These are phyloP conservation scores for Boleophthalmus pectinirostris DNA, from an alignment of 2,113 vertebrate genomes.

Conservation along the genomic window DNA sequence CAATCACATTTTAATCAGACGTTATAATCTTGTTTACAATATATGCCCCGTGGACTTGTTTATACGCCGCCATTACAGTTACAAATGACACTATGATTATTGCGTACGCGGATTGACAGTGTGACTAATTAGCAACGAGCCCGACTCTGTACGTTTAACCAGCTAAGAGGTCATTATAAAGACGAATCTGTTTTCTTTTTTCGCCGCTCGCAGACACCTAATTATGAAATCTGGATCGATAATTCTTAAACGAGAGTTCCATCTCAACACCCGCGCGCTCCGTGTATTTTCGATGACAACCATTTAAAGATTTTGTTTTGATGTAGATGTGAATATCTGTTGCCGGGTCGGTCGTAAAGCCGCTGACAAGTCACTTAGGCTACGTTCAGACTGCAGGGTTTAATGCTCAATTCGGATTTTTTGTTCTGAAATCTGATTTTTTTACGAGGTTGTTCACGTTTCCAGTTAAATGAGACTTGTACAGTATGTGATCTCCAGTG, in stretches of 20 bases:
- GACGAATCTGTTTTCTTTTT: background rate
- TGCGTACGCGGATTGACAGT: background rate
- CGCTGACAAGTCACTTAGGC: too few relatives aligned
- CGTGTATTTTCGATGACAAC: background rate
- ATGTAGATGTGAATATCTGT: background rate
- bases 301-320: background rate
- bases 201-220: background rate
- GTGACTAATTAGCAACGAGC: background rate
- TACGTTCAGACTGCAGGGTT: too few relatives aligned
- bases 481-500: too few relatives aligned
- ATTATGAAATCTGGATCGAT: constrained; percentile 6
- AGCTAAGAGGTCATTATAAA: constrained; percentile 1
- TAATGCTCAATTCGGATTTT: too few relatives aligned
- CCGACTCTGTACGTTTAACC: background rate
- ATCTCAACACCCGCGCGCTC: background rate
- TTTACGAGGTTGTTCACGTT: too few relatives aligned
- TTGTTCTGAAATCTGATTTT: too few relatives aligned
- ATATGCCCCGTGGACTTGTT: background rate
- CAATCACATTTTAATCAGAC: background rate
- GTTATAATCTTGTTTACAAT: background rate
- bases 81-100: background rate
- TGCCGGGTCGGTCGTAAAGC: background rate
- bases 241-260: background rate
- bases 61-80: background rate
- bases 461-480: too few relatives aligned